Evolutionary conservation across 2,888 invertebrate genomes (phyloP).

Genomic region (Synanthedon tipuliformis): DNA sequence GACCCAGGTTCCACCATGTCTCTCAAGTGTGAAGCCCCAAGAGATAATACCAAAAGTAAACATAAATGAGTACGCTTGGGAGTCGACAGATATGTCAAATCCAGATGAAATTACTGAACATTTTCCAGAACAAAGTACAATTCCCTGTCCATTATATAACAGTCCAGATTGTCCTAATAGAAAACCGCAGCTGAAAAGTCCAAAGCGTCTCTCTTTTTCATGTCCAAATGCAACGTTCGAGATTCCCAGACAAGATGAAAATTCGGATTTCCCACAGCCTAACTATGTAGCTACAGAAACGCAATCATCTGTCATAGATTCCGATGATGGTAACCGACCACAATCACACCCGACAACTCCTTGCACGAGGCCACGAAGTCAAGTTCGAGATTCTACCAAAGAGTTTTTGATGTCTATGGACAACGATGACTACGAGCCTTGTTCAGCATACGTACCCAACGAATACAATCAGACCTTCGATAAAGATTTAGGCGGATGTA

Average conservation of each 20-base stretch:
- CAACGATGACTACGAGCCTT: neutral
- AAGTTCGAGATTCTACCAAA: neutral
- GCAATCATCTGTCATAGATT: too few species aligned
- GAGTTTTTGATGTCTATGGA: neutral
- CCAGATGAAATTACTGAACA: slow-evolving; percentile 1
- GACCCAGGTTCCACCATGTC: neutral
- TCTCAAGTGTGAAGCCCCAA: neutral
- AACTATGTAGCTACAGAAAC: neutral
- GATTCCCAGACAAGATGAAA: neutral
- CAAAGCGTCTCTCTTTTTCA: too few species aligned
- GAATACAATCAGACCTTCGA: neutral
- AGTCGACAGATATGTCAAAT: slow-evolving; percentile 10
- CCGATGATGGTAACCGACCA: neutral
- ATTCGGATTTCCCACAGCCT: neutral
- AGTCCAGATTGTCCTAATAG: neutral
- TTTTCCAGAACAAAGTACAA: neutral
- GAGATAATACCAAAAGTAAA: slow-evolving; percentile 18
- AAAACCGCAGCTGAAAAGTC: neutral
- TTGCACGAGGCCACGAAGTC: neutral
- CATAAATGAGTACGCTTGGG: slow-evolving; percentile 35
- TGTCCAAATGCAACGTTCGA: neutral
- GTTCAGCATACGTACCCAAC: neutral
- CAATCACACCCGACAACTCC: neutral
- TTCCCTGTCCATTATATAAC: neutral
- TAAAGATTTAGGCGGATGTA: neutral